A percentile compares a stretch with the other conserved stretches of the same genome.
Conservation (phyloP, 2,888 invertebrate genomes). For the Stictocephala bisonia region DNA sequence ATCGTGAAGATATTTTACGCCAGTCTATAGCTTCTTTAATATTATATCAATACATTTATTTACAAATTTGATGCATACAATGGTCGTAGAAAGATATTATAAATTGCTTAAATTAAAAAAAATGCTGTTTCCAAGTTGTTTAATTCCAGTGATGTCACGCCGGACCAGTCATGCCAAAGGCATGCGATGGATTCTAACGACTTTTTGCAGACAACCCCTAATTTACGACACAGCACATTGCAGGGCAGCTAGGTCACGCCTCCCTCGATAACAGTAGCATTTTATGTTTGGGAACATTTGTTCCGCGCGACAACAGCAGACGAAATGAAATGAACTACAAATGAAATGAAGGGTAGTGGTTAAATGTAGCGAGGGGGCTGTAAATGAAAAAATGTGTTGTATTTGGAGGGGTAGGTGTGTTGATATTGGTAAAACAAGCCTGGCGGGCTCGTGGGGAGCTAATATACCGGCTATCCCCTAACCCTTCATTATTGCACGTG, state of each 20-base stretch:
- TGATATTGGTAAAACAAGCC: slow-evolving; percentile 40
- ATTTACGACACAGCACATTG: slow-evolving; percentile 18
- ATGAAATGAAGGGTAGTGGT: slow-evolving; percentile 39
- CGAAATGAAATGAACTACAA: slow-evolving; percentile 34
- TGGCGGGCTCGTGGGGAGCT: slow-evolving; percentile 7
- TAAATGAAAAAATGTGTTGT: slow-evolving; percentile 41
- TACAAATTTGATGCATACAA: too few relatives aligned
- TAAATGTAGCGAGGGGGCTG: slow-evolving; percentile 37
- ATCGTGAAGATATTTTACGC: too few relatives aligned
- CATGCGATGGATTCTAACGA: too few relatives aligned
- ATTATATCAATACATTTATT: too few relatives aligned
- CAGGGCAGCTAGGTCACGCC: not conserved
- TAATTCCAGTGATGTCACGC: too few relatives aligned
- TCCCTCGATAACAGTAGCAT: slow-evolving; percentile 16
- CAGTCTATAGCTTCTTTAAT: too few relatives aligned
- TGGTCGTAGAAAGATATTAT: too few relatives aligned
- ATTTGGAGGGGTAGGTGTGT: slow-evolving; percentile 40
- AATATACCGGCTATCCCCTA: slow-evolving; percentile 6
- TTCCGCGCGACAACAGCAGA: slow-evolving; percentile 36
- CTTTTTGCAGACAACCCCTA: not conserved
- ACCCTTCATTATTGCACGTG: slow-evolving; percentile 9
- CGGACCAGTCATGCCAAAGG: too few relatives aligned
- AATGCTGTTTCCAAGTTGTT: too few relatives aligned
- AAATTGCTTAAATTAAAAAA: too few relatives aligned
- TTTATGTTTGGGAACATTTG: slow-evolving; percentile 22